A percentile compares a stretch with the other conserved stretches of the same genome.
Evolutionary conservation across 53 echinoderm and acorn worm species (phyloP).

Genomic region (Stichopus horrens): DNA sequence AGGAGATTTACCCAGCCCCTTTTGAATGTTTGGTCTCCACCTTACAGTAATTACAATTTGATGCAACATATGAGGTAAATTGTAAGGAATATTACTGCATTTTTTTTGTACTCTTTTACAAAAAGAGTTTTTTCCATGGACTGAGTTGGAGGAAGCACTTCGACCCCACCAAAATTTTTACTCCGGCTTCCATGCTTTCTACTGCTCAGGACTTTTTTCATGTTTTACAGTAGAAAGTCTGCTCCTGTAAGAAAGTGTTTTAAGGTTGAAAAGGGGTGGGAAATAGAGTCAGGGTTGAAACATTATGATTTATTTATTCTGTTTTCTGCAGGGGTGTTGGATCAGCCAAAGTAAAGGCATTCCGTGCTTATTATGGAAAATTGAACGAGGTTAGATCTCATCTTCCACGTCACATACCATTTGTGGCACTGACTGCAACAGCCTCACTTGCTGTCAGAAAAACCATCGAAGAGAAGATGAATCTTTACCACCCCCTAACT

Average conservation of each 20-base stretch:
- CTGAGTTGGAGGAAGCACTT: no score
- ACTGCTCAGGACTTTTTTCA: neutral
- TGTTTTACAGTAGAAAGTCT: neutral
- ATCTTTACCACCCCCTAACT: neutral
- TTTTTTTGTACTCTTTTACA: no score
- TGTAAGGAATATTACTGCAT: no score
- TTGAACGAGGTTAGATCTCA: slow-evolving; percentile 27
- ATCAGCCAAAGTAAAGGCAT: slow-evolving; percentile 30
- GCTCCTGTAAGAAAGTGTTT: neutral
- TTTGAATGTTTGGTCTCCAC: no score
- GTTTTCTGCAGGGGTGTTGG: neutral
- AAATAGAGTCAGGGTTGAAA: neutral
- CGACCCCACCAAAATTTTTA: no score
- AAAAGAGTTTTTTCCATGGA: no score
- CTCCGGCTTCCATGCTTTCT: no score
- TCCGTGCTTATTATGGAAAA: slow-evolving; percentile 23
- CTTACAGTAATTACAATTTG: no score
- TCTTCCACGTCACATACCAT: slow-evolving; percentile 14
- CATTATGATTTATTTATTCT: no score
- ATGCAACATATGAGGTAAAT: no score
- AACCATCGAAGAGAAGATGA: slow-evolving; percentile 18
- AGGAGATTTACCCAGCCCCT: no score
- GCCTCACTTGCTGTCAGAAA: slow-evolving; percentile 25
- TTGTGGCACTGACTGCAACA: slow-evolving; percentile 48
- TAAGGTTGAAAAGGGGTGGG: neutral